These are phyloP conservation scores for Theocolax elegans DNA, from an alignment of 1,140 invertebrate species.

Conservation along the genomic window DNA sequence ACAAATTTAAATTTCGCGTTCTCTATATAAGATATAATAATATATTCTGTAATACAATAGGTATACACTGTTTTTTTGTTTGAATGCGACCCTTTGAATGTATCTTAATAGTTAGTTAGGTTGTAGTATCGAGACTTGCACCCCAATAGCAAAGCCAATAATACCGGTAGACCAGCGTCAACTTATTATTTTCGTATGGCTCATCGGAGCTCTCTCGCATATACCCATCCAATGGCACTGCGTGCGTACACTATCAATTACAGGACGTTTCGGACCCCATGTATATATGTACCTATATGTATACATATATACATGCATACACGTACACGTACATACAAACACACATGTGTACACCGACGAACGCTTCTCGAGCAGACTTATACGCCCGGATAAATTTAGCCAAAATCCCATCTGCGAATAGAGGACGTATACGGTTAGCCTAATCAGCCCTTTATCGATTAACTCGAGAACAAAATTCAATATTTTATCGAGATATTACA, in stretches of 20 bases:
- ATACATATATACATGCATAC: too few species aligned
- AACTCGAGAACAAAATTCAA: too few species aligned
- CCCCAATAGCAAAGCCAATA: slow-evolving; percentile 48
- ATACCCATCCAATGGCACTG: slow-evolving; percentile 46
- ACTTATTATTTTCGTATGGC: slow-evolving; percentile 63
- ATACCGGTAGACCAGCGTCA: slow-evolving; percentile 49
- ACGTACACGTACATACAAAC: background rate
- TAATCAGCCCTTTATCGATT: background rate
- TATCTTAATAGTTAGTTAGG: too few species aligned
- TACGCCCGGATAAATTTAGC: slow-evolving; percentile 40
- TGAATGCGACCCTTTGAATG: too few species aligned
- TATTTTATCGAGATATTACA: too few species aligned
- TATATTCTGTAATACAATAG: too few species aligned
- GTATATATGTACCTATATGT: too few species aligned
- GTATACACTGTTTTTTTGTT: too few species aligned
- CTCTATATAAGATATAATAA: too few species aligned
- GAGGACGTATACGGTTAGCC: background rate
- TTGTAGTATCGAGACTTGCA: too few species aligned
- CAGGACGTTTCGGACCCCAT: slow-evolving; percentile 51
- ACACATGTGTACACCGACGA: background rate
- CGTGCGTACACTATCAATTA: slow-evolving; percentile 56
- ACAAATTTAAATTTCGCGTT: too few species aligned
- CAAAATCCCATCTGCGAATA: slow-evolving; percentile 46
- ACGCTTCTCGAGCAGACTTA: slow-evolving; percentile 9
- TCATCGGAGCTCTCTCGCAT: slow-evolving; percentile 49